Evolutionary conservation across 2,888 invertebrate genomes (phyloP), one percentile per base, ranked within the genome.

Genomic region (Meta bourneti): DNA sequence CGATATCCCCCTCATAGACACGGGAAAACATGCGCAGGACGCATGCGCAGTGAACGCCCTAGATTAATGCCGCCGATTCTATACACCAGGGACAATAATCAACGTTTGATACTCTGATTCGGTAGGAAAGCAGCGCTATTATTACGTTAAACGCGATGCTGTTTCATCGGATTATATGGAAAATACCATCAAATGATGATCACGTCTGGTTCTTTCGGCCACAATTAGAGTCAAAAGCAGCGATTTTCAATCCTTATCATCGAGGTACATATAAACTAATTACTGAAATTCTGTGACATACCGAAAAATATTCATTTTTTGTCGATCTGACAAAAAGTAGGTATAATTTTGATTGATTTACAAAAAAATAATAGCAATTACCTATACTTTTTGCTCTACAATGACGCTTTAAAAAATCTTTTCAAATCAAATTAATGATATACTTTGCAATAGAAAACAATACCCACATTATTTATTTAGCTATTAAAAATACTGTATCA

Each of bases 31-130:
- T 75, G 81, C 52, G 69, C 51, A 51, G 80, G 13, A 54, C 74
- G 52, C 82, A 75, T 75, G 89, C 49, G 52, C 78, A 54, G 69
- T 52, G 34, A 69, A 71, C 51, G 7, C 61, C 19, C 61, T 49
- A 89, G 82, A 82, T 89, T 82, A 82, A 82, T 89, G 82, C 72
- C n/a, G 19, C 49, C 48, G 77, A 34, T 34, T 34, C 34, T 34
- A 34, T 54, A 86, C 71, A 86, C 69, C 69, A 78, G 86, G 82
- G 51, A 82, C 89, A 82, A 89, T 89, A 89, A 89, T 88, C 88
- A 88, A 79, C 72, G 61, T 61, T 81, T 79, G 74, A 82, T 89
- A 82, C 77, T 69, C 71, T 82, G 89, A 82, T 74, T 82, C 89
- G 75, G 77, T 75, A 77, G 34, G 77, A 48, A 48, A 19, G 6